These are phyloP conservation scores for Darevskia nairensis DNA, from an alignment of 2,797 vertebrate genomes.

Conservation along the genomic window DNA sequence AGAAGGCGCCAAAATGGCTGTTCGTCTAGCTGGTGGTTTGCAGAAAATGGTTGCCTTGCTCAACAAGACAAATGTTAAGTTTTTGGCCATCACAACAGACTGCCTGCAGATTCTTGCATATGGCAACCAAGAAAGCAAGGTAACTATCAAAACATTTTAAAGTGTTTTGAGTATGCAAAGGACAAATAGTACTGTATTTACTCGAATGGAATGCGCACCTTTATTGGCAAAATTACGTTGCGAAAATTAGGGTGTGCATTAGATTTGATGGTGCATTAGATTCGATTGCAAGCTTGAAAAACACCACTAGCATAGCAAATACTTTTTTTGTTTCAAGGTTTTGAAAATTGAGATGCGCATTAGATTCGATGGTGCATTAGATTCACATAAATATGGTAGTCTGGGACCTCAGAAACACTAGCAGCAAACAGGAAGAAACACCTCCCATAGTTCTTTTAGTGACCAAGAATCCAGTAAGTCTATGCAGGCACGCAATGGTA, in stretches of 20 bases:
- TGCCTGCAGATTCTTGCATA: slow-evolving; percentile 99
- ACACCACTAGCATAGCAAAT: too few relatives aligned
- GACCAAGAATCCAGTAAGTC: background rate
- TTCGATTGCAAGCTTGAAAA: too few relatives aligned
- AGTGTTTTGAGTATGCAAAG: background rate
- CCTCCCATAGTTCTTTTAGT: background rate
- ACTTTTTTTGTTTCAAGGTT: too few relatives aligned
- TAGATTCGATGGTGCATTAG: too few relatives aligned
- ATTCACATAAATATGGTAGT: too few relatives aligned
- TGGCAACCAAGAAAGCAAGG: slow-evolving; percentile 99
- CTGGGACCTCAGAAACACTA: too few relatives aligned
- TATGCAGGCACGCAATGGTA: too few relatives aligned
- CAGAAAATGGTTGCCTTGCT: slow-evolving; percentile 99
- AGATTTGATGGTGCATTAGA: too few relatives aligned
- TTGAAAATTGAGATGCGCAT: too few relatives aligned
- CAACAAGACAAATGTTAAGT: slow-evolving; percentile 99
- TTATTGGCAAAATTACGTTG: too few relatives aligned
- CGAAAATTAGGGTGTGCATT: too few relatives aligned
- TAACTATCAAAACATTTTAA: slow-evolving; percentile 65
- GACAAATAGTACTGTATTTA: background rate
- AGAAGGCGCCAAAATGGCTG: slow-evolving; percentile 99
- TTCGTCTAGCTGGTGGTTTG: slow-evolving; percentile 94
- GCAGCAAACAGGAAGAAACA: background rate
- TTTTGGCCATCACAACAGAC: slow-evolving; percentile 98
- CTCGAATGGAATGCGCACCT: too few relatives aligned